These are phyloP conservation scores for Tragulus kanchil DNA, from an alignment of 2,113 vertebrate genomes.

Conservation along the genomic window DNA sequence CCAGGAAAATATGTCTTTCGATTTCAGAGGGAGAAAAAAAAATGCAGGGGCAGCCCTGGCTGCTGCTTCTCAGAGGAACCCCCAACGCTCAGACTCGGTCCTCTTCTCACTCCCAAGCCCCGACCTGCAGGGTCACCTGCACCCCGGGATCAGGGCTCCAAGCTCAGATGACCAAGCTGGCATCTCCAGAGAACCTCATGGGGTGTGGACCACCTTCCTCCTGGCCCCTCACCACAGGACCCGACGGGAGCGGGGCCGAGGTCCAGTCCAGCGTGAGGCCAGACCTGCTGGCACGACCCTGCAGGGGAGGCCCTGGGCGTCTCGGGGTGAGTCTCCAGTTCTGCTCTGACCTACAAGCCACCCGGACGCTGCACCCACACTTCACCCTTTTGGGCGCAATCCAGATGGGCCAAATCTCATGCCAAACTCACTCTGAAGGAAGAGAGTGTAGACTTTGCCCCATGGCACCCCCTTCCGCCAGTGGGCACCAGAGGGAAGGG, in stretches of 20 bases:
- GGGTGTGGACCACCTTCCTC: not conserved
- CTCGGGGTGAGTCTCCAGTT: not conserved
- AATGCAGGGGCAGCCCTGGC: fast-evolving
- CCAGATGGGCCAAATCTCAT: not conserved
- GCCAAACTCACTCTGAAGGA: not conserved
- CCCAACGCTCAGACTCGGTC: not conserved
- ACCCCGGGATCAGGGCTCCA: not conserved
- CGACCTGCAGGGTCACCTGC: not conserved
- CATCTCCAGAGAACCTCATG: not conserved
- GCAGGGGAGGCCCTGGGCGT: not conserved
- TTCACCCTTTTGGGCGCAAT: not conserved
- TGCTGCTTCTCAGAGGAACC: not conserved
- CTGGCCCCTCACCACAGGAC: not conserved
- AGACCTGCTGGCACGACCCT: not conserved
- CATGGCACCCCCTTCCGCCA: not conserved
- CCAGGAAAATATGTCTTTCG: slow-evolving; percentile 8
- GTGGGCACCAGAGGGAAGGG: not conserved
- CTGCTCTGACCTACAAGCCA: not conserved
- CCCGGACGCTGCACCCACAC: not conserved
- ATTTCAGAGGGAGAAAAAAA: not conserved
- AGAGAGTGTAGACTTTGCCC: not conserved
- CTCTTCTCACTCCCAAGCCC: not conserved
- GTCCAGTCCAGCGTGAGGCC: not conserved
- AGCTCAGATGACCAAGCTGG: not conserved
- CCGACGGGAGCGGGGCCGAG: not conserved